Evolutionary conservation across 2,797 vertebrate species (phyloP), one percentile per base, ranked within the genome.

Genomic region (Dendrocincla fuliginosa): DNA sequence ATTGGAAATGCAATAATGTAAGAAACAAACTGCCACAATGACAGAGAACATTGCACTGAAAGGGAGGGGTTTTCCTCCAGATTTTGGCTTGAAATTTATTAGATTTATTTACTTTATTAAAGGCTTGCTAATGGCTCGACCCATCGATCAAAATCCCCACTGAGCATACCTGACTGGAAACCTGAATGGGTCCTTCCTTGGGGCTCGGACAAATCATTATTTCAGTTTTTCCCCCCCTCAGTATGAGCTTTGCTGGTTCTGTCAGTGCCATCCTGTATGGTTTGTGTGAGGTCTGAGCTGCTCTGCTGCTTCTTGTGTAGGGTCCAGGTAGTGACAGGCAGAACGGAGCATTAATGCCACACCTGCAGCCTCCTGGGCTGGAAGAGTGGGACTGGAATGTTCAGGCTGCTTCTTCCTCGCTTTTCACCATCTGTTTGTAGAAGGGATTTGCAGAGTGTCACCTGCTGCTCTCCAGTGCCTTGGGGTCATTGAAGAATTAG

Each of bases 1-100:
- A 82, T 50, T 91, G 94, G 88, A 84, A 96, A 93, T 74, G 89
- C 90, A 90, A 18, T 94, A 93, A 82, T 44, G 22, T 56, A 94
- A 90, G 70, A 80, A 94, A 77, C 55, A 90, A 92, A 55, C 61
- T 95, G 89, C 85, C 89, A 84, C 82, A 39, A 10, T 84, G 85
- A 93, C 82, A 67, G 80, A 93, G 91, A 94, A n/a, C 27, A 10
- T 79, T 71, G 33, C 52, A 13, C 44, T 59, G 64, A 77, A 65
- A 52, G 65, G 74, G 63, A 90, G 63, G 3, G 7, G 8, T 76
- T 92, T 76, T 32, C 47, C 30, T 73, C 50, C 69, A 46, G 50
- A 56, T 88, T 92, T 84, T 87, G 22, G 50, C 70, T 91, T 60
- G 64, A 56, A 87, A 93, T 92, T 65, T 73, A 35, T 75, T 84